Evolutionary conservation across 92 coral and sea anemone species (phyloP).

Genomic region (Actinostola sp.): DNA sequence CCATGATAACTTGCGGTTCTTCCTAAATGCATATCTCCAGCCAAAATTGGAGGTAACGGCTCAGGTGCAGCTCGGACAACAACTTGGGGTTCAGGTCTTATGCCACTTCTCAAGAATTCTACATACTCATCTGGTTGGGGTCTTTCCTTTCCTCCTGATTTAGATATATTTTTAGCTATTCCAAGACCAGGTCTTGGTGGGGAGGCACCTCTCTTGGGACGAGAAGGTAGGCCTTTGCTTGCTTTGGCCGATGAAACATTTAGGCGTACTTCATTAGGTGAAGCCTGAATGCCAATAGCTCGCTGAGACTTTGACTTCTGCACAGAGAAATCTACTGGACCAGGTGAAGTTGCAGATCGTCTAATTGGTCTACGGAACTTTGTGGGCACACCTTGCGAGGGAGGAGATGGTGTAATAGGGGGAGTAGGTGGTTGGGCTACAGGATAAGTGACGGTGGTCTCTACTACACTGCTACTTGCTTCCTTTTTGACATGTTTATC

Average conservation of each 20-base stretch:
- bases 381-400: slow-evolving; percentile 72
- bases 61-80: slow-evolving; percentile 93
- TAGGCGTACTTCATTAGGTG: slow-evolving; percentile 83
- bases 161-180: slow-evolving; percentile 57
- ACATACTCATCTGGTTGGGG: slow-evolving; percentile 84
- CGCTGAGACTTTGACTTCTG: slow-evolving; percentile 63
- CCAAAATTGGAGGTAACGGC: slow-evolving; percentile 92
- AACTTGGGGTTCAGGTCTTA: slow-evolving; percentile 87
- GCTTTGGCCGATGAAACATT: slow-evolving; percentile 84
- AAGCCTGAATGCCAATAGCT: slow-evolving; percentile 87
- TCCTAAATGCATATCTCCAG: slow-evolving; percentile 55
- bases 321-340: slow-evolving; percentile 59
- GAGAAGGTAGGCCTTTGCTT: slow-evolving; percentile 80
- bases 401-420: slow-evolving; percentile 85
- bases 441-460: no score
- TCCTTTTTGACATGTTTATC: no score
- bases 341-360: slow-evolving; percentile 76
- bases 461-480: slow-evolving; percentile 20
- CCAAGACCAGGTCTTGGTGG: slow-evolving; percentile 84
- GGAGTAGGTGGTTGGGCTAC: slow-evolving; percentile 37
- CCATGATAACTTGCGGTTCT: slow-evolving; percentile 69
- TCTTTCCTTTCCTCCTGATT: slow-evolving; percentile 57
- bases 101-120: slow-evolving; percentile 87
- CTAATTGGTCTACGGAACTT: slow-evolving; percentile 64
- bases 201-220: slow-evolving; percentile 69